Percentiles rank a stretch among this genome's conserved stretches.
Conservation (phyloP, 2,113 vertebrate species). For the Ammodytes marinus region DNA sequence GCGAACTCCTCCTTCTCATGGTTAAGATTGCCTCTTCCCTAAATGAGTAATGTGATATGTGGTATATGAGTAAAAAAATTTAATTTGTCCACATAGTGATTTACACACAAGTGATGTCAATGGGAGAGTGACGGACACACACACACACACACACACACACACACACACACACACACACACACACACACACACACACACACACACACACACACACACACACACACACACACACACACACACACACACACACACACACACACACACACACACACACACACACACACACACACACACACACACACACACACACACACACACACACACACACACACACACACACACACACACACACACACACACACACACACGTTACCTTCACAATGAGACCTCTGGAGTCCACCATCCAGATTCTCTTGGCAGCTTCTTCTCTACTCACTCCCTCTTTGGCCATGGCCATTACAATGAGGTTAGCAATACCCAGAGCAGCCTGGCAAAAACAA, state of each 20-base stretch:
- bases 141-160: no score
- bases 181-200: not conserved
- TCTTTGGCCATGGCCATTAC: constrained; percentile 96
- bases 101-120: not conserved
- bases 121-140: not conserved
- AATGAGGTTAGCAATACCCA: constrained; percentile 94
- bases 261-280: not conserved
- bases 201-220: not conserved
- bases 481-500: constrained; percentile 87
- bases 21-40: constrained; percentile 93
- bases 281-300: not conserved
- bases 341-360: not conserved
- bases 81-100: not conserved
- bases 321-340: not conserved
- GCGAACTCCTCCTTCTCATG: constrained; percentile 95
- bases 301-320: not conserved
- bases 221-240: not conserved
- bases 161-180: not conserved
- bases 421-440: constrained; percentile 88
- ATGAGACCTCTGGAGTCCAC: constrained; percentile 96
- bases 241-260: not conserved
- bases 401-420: constrained; percentile 95
- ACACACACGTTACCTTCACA: constrained; percentile 89
- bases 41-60: not conserved
- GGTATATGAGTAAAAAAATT: no score